Base-by-base conservation (phyloP, 2,797 vertebrate species). In the Enoplosus armatus region DNA sequence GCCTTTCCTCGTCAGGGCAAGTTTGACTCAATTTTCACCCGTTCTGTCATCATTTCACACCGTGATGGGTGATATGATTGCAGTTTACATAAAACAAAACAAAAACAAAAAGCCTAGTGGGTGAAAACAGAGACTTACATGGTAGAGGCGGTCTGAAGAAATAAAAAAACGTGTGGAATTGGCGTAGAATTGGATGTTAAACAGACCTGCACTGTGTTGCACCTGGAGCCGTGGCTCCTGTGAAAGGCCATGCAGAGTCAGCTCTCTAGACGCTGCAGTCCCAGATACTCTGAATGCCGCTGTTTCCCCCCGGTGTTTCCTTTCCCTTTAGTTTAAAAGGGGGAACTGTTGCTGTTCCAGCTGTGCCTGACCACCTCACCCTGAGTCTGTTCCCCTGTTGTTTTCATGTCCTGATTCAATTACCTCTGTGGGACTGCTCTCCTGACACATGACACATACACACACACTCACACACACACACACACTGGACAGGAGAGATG, bases 311-410 rank as follows among this genome's bases (percentile, higher is more conserved):
- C 35, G 37, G 72, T 80, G 85, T 88, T 89, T 91, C 82, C 77
- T 80, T 81, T 87, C 77, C 81, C 53, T 89, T 75, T 53, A 65
- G 55, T 79, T 75, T 80, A 75, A 86, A 85, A 75, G 35, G 60
- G 72, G 79, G 62, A 62, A 60, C 72, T 85, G 79, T 83, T 95
- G 93, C 92, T 95, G 94, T 90, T 91, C 89, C 93, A 95, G 94
- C 94, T 96, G 94, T 9, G 83, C 85, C 83, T 59, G 72, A 84
- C 85, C 80, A 62, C 76, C 86, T 89, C 85, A 70, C 63, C 70
- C 61, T 1, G 29, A 27, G n/a, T 54, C 84, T 85, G 83, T 87
- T 88, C 81, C 75, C 58, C 79, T 68, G 83, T 85, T 90, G 87
- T 91, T 95, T 92, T 85, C 80, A 77, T 79, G 87, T 75, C 86